Base-by-base conservation (phyloP, 2,797 vertebrate species). In the Hypotaenidia philippensis region DNA sequence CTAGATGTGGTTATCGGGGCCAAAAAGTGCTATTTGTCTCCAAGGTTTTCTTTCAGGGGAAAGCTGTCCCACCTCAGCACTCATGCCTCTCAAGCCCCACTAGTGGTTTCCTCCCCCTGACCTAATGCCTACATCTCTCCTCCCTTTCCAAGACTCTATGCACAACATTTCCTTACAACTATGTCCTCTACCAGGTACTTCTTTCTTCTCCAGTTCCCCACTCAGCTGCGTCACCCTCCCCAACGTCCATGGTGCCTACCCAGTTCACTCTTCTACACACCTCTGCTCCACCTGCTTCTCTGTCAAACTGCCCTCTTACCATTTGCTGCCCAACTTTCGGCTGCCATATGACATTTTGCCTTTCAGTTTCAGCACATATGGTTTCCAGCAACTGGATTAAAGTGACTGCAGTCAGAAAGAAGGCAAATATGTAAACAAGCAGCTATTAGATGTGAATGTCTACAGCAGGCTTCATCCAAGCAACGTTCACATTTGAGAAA, bases 351-450 rank as follows among this genome's bases (percentile, higher is more conserved):
- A 90, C 77, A 72, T 87, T 92, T 79, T 79, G 83, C 80, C 74
- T 82, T 80, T 65, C 52, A 5, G 38, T 71, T 86, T 70, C 86
- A 86, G 71, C 21, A 20, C 69, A 63, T 13, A n/a, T 18, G 6
- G n/a, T 53, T 89, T 76, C 90, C 80, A 94, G 70, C 59, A 88
- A 90, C 22, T 0, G 0, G 77, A 88, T 91, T 92, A 70, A 76
- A 94, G 41, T 32, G 50, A 63, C n/a, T 90, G 77, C 59, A 69
- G 77, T 55, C 10, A 70, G 81, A 88, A 86, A 90, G 70, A 87
- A 92, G 66, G 80, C 31, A 90, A 93, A 90, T 79, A 92, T 50
- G 68, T 89, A 92, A 95, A 94, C 70, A 92, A 89, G 83, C 55
- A 94, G 52, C 52, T 70, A 22, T 34, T 60, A 83, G 66, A 65